These are phyloP conservation scores for Actenoides hombroni DNA, from an alignment of 2,113 vertebrate genomes.

Conservation along the genomic window DNA sequence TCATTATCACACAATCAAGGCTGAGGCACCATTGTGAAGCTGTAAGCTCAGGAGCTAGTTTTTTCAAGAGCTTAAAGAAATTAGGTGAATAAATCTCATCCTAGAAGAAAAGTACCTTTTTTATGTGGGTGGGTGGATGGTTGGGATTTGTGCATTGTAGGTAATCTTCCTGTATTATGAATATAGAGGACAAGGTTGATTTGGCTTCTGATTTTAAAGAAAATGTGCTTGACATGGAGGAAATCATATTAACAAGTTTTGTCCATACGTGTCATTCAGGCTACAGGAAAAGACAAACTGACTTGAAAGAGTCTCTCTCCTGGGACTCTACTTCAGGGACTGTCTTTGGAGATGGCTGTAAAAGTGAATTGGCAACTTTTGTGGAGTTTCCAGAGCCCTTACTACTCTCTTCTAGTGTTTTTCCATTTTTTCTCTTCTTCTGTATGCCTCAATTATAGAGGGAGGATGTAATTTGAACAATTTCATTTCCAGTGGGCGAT, in stretches of 20 bases:
- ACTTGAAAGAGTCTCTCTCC: not conserved
- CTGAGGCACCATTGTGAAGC: not conserved
- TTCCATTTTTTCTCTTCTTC: not conserved
- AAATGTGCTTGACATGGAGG: not conserved
- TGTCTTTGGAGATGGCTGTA: not conserved
- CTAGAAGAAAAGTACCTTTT: not conserved
- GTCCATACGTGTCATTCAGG: not conserved
- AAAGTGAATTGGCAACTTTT: not conserved
- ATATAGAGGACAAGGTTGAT: not conserved
- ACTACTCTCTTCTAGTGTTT: not conserved
- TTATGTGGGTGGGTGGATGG: not conserved
- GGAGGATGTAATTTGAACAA: not conserved
- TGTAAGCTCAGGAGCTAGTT: not conserved
- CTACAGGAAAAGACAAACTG: not conserved
- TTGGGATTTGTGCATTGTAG: not conserved
- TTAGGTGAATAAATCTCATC: not conserved
- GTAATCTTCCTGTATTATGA: not conserved
- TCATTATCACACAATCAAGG: not conserved
- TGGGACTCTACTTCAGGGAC: not conserved
- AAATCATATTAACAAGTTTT: not conserved
- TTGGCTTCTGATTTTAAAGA: not conserved
- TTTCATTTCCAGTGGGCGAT: not conserved
- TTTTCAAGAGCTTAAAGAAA: constrained; percentile 12
- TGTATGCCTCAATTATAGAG: not conserved
- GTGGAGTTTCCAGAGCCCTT: not conserved